Conservation (phyloP, 2,113 vertebrate genomes). For the Rhinichthys klamathensis region DNA sequence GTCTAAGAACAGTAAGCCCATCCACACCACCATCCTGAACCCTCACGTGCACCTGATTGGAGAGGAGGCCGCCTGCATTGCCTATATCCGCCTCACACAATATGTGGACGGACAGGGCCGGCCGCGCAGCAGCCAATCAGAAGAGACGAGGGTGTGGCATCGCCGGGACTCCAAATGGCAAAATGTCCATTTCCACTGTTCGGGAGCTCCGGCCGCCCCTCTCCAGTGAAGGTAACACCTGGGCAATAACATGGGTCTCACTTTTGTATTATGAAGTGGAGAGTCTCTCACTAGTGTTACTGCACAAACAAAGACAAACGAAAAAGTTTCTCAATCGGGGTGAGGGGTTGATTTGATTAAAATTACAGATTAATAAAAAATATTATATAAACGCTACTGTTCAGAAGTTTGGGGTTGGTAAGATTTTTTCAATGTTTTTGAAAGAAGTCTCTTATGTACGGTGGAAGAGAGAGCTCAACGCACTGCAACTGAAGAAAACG, state of each 20-base stretch:
- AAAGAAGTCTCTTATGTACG: too few species aligned
- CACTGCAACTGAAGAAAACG: too few species aligned
- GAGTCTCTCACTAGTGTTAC: too few species aligned
- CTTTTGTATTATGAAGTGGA: too few species aligned
- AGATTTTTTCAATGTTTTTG: too few species aligned
- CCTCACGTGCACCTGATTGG: conserved; percentile 96
- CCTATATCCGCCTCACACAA: conserved; percentile 97
- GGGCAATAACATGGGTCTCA: too few species aligned
- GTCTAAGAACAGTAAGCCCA: conserved; percentile 95
- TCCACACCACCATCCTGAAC: conserved; percentile 97
- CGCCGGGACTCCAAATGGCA: conserved; percentile 96
- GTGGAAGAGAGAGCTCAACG: too few species aligned
- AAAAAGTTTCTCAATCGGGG: too few species aligned
- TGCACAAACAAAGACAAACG: too few species aligned
- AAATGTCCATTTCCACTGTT: conserved; percentile 98
- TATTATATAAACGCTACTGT: too few species aligned
- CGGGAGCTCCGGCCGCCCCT: conserved; percentile 90
- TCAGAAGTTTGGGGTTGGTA: neutral
- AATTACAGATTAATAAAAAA: too few species aligned
- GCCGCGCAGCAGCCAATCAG: conserved; percentile 93
- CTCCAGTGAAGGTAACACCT: conserved; percentile 89
- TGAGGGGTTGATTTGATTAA: too few species aligned
- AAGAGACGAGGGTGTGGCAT: conserved; percentile 97
- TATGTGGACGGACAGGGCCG: conserved; percentile 90
- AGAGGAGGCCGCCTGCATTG: conserved; percentile 95